These are phyloP conservation scores for Merops nubicus DNA, from an alignment of 2,113 vertebrate species.

Conservation along the genomic window DNA sequence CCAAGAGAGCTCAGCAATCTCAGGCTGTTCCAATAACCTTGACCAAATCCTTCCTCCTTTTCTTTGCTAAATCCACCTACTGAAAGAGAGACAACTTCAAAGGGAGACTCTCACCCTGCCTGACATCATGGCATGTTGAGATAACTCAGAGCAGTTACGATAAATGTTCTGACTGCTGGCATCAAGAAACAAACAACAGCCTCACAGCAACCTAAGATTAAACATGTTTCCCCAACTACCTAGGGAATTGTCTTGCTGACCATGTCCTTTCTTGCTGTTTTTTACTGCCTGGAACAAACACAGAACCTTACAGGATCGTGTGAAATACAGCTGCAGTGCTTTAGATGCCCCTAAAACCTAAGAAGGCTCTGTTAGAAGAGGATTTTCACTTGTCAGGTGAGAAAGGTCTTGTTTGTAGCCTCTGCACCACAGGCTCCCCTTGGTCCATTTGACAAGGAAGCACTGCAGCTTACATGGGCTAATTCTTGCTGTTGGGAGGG, in stretches of 20 bases:
- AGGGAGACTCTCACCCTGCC: neutral
- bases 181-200: constrained; percentile 10
- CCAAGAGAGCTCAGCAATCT: neutral
- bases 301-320: neutral
- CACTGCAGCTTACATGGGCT: neutral
- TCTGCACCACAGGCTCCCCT: neutral
- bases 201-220: constrained; percentile 37
- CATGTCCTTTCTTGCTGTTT: neutral
- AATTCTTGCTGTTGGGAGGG: neutral
- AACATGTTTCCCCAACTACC: constrained; percentile 4
- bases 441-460: neutral
- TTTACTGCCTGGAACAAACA: neutral
- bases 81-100: constrained; percentile 26
- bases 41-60: neutral
- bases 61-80: neutral
- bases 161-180: constrained; percentile 5
- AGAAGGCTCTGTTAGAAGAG: neutral
- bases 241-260: neutral
- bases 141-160: constrained; percentile 40
- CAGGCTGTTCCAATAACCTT: neutral
- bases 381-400: neutral
- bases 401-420: neutral
- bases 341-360: neutral
- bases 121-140: neutral
- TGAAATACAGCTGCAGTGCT: neutral